These are phyloP conservation scores for Tetramorium parvispinum DNA, from an alignment of 1,140 invertebrate genomes.

Conservation along the genomic window DNA sequence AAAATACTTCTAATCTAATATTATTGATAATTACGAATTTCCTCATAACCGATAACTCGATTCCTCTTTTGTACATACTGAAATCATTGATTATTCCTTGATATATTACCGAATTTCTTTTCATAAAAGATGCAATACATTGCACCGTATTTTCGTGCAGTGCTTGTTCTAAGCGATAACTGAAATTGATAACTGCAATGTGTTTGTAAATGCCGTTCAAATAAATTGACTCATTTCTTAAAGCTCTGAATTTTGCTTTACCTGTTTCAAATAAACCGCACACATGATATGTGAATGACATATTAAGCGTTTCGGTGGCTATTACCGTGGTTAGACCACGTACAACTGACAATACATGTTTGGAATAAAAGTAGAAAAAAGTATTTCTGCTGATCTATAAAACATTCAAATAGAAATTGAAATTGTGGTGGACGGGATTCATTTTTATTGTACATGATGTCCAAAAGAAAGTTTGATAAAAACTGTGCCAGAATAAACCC, in stretches of 20 bases:
- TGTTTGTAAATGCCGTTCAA: neutral
- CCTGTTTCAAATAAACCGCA: constrained; percentile 67
- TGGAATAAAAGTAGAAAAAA: constrained; percentile 45
- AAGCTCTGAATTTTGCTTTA: constrained; percentile 25
- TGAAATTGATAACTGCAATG: neutral
- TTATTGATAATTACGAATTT: constrained; percentile 16
- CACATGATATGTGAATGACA: constrained; percentile 58
- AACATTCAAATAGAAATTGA: neutral
- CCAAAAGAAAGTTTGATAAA: neutral
- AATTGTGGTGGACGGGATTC: neutral
- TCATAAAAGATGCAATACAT: neutral
- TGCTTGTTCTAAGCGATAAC: constrained; percentile 34
- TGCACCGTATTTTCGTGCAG: neutral
- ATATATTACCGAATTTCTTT: neutral
- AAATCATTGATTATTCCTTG: constrained; percentile 6
- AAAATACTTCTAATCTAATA: neutral
- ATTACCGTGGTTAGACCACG: constrained; percentile 42
- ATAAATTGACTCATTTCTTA: neutral
- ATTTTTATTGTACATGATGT: neutral
- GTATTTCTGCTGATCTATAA: constrained; percentile 33
- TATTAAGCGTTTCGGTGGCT: constrained; percentile 60
- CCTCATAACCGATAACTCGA: too few species aligned
- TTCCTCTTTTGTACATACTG: constrained; percentile 8
- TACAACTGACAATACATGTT: rapidly evolving
- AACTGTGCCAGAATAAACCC: neutral